A percentile compares a stretch with the other conserved stretches of the same genome.
Conservation (phyloP, 2,797 vertebrate species). For the Poeciliopsis gracilis region DNA sequence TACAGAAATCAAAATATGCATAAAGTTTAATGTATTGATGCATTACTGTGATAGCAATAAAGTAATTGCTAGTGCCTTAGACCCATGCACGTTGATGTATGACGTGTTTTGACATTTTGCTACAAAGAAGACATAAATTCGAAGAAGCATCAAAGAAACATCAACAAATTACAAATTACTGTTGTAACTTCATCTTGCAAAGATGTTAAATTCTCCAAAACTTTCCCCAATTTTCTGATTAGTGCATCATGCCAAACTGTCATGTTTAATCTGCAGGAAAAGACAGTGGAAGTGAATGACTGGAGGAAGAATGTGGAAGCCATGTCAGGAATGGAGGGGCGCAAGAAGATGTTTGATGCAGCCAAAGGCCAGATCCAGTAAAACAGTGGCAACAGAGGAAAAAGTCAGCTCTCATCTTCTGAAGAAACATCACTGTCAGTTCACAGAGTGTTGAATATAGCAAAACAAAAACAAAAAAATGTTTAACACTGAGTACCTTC, state of each 20-base stretch:
- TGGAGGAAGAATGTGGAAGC: conserved; percentile 99
- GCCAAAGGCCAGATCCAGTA: conserved; percentile 83
- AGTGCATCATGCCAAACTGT: background rate
- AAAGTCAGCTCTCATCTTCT: background rate
- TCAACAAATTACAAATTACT: background rate
- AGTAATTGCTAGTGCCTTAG: too few species aligned
- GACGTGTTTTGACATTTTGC: background rate
- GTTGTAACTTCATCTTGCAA: background rate
- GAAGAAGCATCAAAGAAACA: background rate
- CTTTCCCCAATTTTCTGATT: background rate
- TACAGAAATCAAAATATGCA: background rate
- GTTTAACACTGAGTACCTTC: background rate
- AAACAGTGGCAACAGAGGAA: conserved; percentile 28
- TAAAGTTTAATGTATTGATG: background rate
- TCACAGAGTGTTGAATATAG: background rate
- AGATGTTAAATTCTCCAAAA: background rate
- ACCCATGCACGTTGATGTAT: too few species aligned
- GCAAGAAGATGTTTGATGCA: conserved; percentile 99
- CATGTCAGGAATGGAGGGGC: conserved; percentile 98
- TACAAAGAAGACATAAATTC: background rate
- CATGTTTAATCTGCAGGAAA: conserved; percentile 81
- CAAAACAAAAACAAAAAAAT: background rate
- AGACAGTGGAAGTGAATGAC: conserved; percentile 92
- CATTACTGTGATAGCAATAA: too few species aligned
- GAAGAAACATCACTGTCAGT: background rate